Base-by-base conservation (phyloP, 2,113 vertebrate genomes). In the Cacatua alba region DNA sequence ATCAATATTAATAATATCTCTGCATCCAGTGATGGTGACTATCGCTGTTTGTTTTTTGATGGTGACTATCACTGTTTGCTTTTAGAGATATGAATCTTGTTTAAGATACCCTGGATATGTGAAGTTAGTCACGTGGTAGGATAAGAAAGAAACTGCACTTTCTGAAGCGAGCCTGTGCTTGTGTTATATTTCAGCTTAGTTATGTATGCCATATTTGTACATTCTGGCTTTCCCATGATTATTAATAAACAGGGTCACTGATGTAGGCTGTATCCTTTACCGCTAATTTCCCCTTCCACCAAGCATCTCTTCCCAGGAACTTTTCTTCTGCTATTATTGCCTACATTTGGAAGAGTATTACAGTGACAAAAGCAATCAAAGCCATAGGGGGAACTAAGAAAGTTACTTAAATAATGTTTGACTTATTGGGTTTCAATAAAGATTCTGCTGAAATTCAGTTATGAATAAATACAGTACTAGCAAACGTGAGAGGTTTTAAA, bases 1-100 rank as follows among this genome's bases (percentile, higher is more conserved):
- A 75, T 91, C 68, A 94, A 37, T 76, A 68, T 6, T 92, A 88
- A 72, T 90, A 94, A 93, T 95, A 96, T 92, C 80, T 96, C 72
- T 80, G 64, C 51, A 88, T 46, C 43, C 55, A 88, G 28, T 60
- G 75, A 92, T 59, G 71, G 35, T 86, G 24, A 62, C 26, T 67
- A 93, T 88, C 49, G 79, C 19, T 82, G 94, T 94, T 72, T 94
- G 52, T n/a, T 95, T 95, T 94, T 92, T 60, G 75, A 92, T 59
- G 71, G 35, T 86, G 24, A 62, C 26, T 67, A 93, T 88, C 49
- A 82, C 19, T 82, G 94, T 94, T 72, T 94, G 52, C 37, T 95
- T 95, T 94, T 92, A 70, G 76, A 64, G 46, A 53, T 43, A 33
- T 28, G 41, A 94, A 86, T 95, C 59, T 93, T 84, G 25, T 92